A percentile compares a stretch with the other conserved stretches of the same genome.
These are phyloP conservation scores for Darevskia nairensis DNA, from an alignment of 2,797 vertebrate species.

Conservation along the genomic window DNA sequence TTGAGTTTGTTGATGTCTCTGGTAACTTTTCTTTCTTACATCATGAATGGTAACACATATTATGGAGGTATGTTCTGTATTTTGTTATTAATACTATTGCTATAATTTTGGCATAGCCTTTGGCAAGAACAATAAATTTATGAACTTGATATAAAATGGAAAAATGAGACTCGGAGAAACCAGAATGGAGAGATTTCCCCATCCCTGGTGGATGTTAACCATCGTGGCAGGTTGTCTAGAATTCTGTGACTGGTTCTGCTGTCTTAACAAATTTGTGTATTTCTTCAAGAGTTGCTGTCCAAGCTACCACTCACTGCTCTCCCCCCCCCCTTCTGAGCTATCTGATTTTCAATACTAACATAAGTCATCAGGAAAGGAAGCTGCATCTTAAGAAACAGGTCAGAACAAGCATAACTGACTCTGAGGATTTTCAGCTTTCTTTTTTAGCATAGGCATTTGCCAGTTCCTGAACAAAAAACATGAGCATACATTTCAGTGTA, in stretches of 20 bases:
- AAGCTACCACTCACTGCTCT: no score
- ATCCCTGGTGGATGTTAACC: neutral
- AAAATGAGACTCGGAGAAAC: no score
- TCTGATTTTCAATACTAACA: constrained; percentile 36
- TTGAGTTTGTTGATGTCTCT: no score
- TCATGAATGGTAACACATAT: no score
- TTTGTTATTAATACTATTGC: no score
- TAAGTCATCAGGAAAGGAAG: constrained; percentile 39
- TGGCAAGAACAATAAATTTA: no score
- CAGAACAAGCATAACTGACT: constrained; percentile 44
- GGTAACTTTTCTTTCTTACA: no score
- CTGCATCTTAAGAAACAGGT: constrained; percentile 42
- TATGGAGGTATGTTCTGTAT: no score
- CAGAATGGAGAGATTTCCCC: no score
- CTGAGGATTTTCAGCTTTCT: constrained; percentile 39
- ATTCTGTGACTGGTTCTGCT: constrained; percentile 36
- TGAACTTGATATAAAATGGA: no score
- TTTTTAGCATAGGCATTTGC: constrained; percentile 19
- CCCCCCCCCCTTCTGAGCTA: constrained; percentile 12
- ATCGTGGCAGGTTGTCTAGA: constrained; percentile 36
- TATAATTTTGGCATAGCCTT: no score
- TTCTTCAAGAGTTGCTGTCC: constrained; percentile 32
- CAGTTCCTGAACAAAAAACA: neutral
- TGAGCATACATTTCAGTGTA: neutral
- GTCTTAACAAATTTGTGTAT: constrained; percentile 38